Evolutionary conservation across 2,888 invertebrate species (phyloP).

Genomic region (Coenonympha arcania): DNA sequence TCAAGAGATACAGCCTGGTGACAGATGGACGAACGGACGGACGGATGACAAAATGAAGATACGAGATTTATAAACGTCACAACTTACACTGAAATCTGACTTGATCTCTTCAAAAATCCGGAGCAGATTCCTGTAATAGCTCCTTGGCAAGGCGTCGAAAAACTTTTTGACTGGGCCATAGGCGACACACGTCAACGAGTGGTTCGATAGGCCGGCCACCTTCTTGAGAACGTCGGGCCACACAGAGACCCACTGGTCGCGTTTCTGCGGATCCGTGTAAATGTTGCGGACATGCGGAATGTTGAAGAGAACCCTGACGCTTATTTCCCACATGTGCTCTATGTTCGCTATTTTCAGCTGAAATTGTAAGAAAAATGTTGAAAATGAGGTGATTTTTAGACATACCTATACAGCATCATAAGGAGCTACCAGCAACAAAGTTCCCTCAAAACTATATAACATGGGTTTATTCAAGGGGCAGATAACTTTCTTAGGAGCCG

Average conservation of each 20-base stretch:
- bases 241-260: slow-evolving; percentile 75
- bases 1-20: too few species aligned
- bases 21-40: too few species aligned
- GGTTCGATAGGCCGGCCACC: slow-evolving; percentile 75
- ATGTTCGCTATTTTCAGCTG: slow-evolving; percentile 78
- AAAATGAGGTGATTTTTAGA: too few species aligned
- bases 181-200: slow-evolving; percentile 77
- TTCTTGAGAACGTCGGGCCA: slow-evolving; percentile 79
- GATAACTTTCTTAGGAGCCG: too few species aligned
- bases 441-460: too few species aligned
- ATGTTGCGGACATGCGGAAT: slow-evolving; percentile 78
- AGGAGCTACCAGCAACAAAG: too few species aligned
- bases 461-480: too few species aligned
- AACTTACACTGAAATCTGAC: slow-evolving; percentile 73
- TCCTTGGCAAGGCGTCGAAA: slow-evolving; percentile 73
- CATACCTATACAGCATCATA: too few species aligned
- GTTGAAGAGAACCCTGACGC: slow-evolving; percentile 73
- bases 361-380: slow-evolving; percentile 15
- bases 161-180: slow-evolving; percentile 78
- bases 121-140: slow-evolving; percentile 69
- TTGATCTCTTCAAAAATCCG: slow-evolving; percentile 74
- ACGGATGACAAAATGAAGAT: too few species aligned
- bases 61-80: slow-evolving; percentile 2
- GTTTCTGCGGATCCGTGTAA: slow-evolving; percentile 77
- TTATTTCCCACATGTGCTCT: slow-evolving; percentile 77